Evolutionary conservation across 2,113 vertebrate genomes (phyloP).

Genomic region (Pampusana beccarii): DNA sequence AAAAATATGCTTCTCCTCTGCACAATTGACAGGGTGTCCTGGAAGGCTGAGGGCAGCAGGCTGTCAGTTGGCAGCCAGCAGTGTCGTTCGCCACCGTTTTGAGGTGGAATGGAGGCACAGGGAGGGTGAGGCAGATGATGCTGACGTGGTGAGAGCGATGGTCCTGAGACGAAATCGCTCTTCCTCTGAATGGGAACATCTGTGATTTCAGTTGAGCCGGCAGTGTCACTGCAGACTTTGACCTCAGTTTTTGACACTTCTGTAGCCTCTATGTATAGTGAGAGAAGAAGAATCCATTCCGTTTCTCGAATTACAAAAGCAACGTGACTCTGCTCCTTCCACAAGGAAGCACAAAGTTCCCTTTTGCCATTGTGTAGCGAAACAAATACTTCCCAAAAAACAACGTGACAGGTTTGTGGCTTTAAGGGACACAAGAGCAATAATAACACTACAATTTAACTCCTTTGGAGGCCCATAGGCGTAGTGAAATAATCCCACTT

Average conservation of each 20-base stretch:
- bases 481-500: not conserved
- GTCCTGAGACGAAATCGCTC: not conserved
- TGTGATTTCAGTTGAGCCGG: not conserved
- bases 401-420: accelerated
- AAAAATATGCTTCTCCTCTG: not conserved
- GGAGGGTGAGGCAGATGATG: not conserved
- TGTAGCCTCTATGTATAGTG: not conserved
- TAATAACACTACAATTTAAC: not conserved
- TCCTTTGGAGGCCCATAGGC: not conserved
- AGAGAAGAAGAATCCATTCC: not conserved
- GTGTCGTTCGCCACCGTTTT: not conserved
- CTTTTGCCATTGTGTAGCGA: not conserved
- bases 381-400: not conserved
- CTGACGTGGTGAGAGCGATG: not conserved
- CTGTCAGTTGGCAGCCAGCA: not conserved
- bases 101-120: not conserved
- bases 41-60: not conserved
- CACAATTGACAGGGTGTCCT: not conserved
- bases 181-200: not conserved
- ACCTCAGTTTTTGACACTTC: not conserved
- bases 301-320: not conserved
- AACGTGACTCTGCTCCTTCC: not conserved
- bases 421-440: not conserved
- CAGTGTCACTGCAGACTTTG: not conserved
- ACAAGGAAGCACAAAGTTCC: not conserved